Evolutionary conservation across 2,113 vertebrate species (phyloP), one percentile per base, ranked within the genome.

Genomic region (Cricetomys ansorgei): DNA sequence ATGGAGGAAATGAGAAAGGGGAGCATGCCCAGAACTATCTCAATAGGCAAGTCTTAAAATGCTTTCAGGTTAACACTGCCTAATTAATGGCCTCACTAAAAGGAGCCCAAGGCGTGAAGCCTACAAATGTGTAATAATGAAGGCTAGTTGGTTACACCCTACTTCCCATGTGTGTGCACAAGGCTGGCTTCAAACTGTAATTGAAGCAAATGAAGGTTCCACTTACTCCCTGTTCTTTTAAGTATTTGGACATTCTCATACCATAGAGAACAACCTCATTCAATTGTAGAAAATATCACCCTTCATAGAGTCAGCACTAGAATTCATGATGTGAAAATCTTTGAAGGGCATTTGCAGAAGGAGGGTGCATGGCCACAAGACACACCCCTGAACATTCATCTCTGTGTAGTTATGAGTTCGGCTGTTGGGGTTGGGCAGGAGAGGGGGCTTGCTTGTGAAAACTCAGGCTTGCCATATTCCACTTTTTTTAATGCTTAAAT

Each of bases 81-180:
- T 98, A 97, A 98, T 98, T 97, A 98, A 98, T 97, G 94, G 75
- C 21, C 85, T 89, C 95, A 94, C 50, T 86, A 98, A 98, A 98
- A 97, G 91, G 89, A 97, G 92, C 86, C 96, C 92, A 97, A 98
- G 97, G 94, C 76, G 8, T 97, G 97, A 96, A 97, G 96, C 97
- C 93, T 97, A 95, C 98, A 98, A 97, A 98, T 94, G 88, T 94
- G 76, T 97, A 97, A 97, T 98, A 97, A 97, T 65, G 92, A 97
- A 96, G 90, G 91, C 95, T 97, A 97, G 92, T 96, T 85, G 97
- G 94, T 92, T 81, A 89, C 7, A 94, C 29, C 37, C 62, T 93
- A 12, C 80, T 97, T 97, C 89, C 97, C 88, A 67, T 95, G 88
- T 85, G 88, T 94, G 86, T 97, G 95, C 77, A 37, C 88, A 96